These are phyloP conservation scores for Athene noctua DNA, from an alignment of 2,113 vertebrate genomes.

Conservation along the genomic window DNA sequence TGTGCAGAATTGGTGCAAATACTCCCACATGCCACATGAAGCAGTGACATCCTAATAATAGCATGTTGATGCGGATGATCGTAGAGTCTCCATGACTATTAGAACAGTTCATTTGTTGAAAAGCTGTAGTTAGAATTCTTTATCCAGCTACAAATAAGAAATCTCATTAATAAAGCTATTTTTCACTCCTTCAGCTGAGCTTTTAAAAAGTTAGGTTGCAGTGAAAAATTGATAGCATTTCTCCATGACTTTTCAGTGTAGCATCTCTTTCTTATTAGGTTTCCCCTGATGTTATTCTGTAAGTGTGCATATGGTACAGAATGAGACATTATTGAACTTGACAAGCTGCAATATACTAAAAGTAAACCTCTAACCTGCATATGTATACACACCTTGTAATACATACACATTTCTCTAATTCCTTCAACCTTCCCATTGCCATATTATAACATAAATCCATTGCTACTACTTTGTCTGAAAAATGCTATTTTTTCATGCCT, in stretches of 20 bases:
- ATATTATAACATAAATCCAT: background rate
- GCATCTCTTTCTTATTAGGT: background rate
- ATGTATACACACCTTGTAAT: background rate
- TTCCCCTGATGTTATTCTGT: background rate
- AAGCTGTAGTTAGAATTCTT: background rate
- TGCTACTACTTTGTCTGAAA: background rate
- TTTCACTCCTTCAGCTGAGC: background rate
- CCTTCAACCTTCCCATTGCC: background rate
- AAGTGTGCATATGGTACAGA: background rate
- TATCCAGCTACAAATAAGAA: background rate
- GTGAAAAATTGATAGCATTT: background rate
- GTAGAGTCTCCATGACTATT: background rate
- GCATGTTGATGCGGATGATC: background rate
- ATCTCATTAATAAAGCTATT: background rate
- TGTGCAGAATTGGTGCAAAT: background rate
- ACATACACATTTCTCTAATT: background rate
- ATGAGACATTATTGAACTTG: background rate
- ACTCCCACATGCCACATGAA: background rate
- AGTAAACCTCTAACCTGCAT: background rate
- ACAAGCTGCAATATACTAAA: background rate
- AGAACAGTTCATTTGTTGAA: background rate
- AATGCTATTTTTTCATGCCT: background rate
- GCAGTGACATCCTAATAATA: accelerated
- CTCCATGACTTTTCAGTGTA: background rate
- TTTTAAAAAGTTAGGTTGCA: background rate